Base-by-base conservation (phyloP, 2,888 invertebrate genomes). In the Mesorhabditis sp. region DNA sequence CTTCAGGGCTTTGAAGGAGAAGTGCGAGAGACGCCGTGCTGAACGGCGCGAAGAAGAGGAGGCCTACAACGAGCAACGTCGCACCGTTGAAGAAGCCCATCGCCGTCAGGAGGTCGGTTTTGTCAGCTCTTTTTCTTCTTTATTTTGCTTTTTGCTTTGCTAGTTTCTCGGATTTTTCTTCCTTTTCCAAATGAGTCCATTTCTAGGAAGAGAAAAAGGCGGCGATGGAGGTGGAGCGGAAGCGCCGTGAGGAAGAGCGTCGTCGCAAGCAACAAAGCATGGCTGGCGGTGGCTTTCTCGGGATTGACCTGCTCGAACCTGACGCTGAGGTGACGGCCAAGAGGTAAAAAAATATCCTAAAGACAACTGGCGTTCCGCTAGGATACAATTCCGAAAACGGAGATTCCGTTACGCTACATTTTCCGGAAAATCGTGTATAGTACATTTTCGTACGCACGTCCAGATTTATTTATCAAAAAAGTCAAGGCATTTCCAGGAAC, bases 1-100 rank as follows among this genome's bases (percentile, higher is more conserved):
- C n/a, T 50, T 50, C 58, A 50, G 58, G 58, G 10, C 92, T 87
- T 91, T 95, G 87, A 95, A 95, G 90, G 95, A 95, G 88, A 94
- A 94, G 89, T 95, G 95, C 89, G 92, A 93, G 41, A 43, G 63
- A n/a, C 77, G 78, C 15, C 74, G 72, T 50, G 68, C 67, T 45
- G 81, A 83, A 67, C 76, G 82, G 10, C 72, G 74, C 43, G 70
- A 82, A 66, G 75, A 75, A 61, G 82, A 82, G 67, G 78, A 43
- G 75, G 77, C 62, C 7, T 66, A 77, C 45, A 76, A 76, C 62
- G 83, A 84, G 67, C 81, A 84, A 45, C 71, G 74, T 6, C 72
- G 80, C 43, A n/a, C n/a, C 2, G n/a, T 50, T 50, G 58, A 50
- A n/a, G 58, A 50, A n/a, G n/a, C 7, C 2, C 58, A 50, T 50